These are phyloP conservation scores for Palythoa heliodiscus DNA, from an alignment of 92 coral and sea anemone genomes.

Conservation along the genomic window DNA sequence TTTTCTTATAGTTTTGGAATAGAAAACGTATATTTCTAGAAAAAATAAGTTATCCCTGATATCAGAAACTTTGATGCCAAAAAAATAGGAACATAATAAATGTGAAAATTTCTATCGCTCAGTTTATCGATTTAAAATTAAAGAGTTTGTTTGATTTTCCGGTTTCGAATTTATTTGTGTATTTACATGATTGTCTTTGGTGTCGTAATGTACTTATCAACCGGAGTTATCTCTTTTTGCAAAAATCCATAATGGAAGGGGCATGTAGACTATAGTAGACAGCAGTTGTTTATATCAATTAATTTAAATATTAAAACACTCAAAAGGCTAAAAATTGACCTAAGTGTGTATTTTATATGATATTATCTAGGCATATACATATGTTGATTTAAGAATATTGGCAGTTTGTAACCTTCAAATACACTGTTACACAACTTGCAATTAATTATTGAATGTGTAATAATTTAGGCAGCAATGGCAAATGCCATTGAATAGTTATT, in stretches of 20 bases:
- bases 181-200: neutral
- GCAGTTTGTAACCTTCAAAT: neutral
- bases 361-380: no score
- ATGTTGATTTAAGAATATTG: neutral
- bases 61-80: neutral
- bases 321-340: neutral
- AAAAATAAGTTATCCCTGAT: neutral
- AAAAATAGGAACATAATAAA: neutral
- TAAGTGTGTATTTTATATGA: neutral
- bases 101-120: constrained; percentile 1
- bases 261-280: neutral
- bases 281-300: neutral
- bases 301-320: neutral
- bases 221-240: constrained; percentile 8
- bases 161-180: constrained; percentile 25
- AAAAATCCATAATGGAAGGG: neutral
- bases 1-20: neutral
- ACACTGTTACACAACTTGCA: neutral
- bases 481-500: no score
- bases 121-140: neutral
- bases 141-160: constrained; percentile 26
- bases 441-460: no score
- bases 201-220: constrained; percentile 7
- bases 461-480: no score
- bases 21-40: neutral